A percentile compares a stretch with the other conserved stretches of the same genome.
Conservation (phyloP, 92 coral and sea anemone genomes). For the Palythoa caribaeorum region DNA sequence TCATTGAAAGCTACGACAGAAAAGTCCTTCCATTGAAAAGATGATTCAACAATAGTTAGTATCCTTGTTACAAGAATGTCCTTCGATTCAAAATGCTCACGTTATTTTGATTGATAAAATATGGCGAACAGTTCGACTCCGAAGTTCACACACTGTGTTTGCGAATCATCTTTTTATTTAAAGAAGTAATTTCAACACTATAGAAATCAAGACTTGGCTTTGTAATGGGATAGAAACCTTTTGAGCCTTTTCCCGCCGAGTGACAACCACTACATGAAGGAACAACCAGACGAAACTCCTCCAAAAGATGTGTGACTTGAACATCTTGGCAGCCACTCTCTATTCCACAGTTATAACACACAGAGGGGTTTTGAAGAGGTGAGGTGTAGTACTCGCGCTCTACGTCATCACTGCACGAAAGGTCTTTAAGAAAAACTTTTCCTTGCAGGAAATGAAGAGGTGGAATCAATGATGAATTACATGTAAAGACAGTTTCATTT, state of each 20-base stretch:
- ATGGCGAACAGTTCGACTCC: not conserved
- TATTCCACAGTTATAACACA: constrained; percentile 59
- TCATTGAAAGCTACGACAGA: too few species aligned
- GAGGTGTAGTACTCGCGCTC: constrained; percentile 59
- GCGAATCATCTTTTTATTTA: not conserved
- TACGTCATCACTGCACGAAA: constrained; percentile 48
- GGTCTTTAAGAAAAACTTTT: constrained; percentile 55
- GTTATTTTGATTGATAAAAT: not conserved
- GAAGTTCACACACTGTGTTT: not conserved
- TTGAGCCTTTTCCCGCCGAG: not conserved
- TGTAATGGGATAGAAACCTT: not conserved
- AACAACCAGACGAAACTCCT: constrained; percentile 13
- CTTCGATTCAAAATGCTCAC: too few species aligned
- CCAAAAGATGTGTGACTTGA: not conserved
- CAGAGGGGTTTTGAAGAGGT: constrained; percentile 9
- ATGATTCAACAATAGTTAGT: too few species aligned
- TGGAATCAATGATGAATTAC: constrained; percentile 64
- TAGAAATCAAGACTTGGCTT: not conserved
- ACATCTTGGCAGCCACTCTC: not conserved
- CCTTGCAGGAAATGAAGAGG: constrained; percentile 70
- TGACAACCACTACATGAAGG: constrained; percentile 16
- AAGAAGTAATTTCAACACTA: not conserved
- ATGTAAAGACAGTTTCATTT: constrained; percentile 65
- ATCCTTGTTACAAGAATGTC: too few species aligned
- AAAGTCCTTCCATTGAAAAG: too few species aligned